Evolutionary conservation across 2,888 invertebrate species (phyloP), one percentile per base, ranked within the genome.

Genomic region (Patella caerulea): DNA sequence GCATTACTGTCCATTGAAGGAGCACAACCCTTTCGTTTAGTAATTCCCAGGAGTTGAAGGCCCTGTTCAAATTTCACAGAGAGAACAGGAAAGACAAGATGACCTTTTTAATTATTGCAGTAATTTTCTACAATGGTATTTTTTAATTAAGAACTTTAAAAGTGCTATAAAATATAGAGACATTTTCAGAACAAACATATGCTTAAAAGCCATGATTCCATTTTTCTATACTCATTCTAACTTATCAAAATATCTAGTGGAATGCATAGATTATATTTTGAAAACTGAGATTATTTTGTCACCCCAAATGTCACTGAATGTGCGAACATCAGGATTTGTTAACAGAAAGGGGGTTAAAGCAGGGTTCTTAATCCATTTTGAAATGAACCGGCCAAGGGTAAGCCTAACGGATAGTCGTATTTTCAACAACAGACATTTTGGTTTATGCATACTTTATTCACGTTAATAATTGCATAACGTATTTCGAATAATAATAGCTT

Each of bases 261-360:
- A 76, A 52, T 76, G 76, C 34, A 76, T 76, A 71, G 76, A 76
- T 71, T 76, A 52, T 34, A 76, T 76, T 70, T 54, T 76, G 7
- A 76, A 76, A 34, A 76, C 71, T 24, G 76, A 76, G 34, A 12
- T 76, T 53, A 12, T 53, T 17, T n/a, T 76, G 24, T 34, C 76
- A 17, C 29, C 34, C 15, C 7, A 71, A 14, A 54, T 17, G 15
- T n/a, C 76, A 55, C 24, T 76, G 52, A 71, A 54, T n/a, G 71
- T 72, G 52, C 1, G 71, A n/a, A 29, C 76, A 11, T 54, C 53
- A 34, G 71, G 71, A 11, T 76, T 76, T 72, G 71, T 76, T n/a
- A 76, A 76, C 55, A 29, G 54, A 15, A 34, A 52, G 17, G 76
- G 76, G n/a, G 56, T 71, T 4, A n/a, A n/a, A n/a, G n/a, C n/a